phyloP scores from a whole-genome alignment of 2,888 invertebrate species.

The Molorchus minor region DNA sequence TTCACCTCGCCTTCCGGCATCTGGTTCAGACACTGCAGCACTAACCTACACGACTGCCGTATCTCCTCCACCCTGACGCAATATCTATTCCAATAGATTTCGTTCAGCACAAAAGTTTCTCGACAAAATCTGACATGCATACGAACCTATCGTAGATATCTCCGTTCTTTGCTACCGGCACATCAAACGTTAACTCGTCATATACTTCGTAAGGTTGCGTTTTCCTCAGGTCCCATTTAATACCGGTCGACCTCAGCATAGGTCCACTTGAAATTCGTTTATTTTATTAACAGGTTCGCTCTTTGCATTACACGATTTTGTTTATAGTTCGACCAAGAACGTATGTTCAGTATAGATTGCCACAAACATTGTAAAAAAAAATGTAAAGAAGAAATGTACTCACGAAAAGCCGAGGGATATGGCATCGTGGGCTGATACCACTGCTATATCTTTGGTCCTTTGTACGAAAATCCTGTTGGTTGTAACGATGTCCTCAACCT shows the following conservation, averaged over 20 bases:
- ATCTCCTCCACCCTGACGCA: conserved; percentile 74
- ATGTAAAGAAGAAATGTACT: not conserved
- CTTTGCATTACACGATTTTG: too few species aligned
- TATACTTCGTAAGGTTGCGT: conserved; percentile 86
- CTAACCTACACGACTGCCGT: conserved; percentile 80
- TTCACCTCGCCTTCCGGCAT: conserved; percentile 84
- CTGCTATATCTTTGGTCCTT: conserved; percentile 79
- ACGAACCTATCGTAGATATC: conserved; percentile 76
- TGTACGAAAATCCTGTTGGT: conserved; percentile 78
- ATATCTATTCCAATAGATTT: conserved; percentile 58
- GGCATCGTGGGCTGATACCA: conserved; percentile 78
- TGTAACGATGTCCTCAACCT: conserved; percentile 82
- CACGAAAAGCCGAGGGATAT: conserved; percentile 65
- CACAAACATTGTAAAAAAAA: too few species aligned
- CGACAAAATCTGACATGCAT: not conserved
- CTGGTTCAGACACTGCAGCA: conserved; percentile 82
- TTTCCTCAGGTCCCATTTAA: conserved; percentile 90
- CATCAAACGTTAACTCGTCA: conserved; percentile 83
- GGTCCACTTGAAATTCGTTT: conserved; percentile 67
- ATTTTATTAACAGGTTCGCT: too few species aligned
- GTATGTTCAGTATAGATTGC: too few species aligned
- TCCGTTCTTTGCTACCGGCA: conserved; percentile 81
- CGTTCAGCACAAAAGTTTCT: not conserved
- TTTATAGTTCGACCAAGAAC: too few species aligned
- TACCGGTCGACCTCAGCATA: conserved; percentile 81